A percentile compares a stretch with the other conserved stretches of the same genome.
Conservation (phyloP, 1,140 invertebrate species). For the Xylocopa sonorina region DNA sequence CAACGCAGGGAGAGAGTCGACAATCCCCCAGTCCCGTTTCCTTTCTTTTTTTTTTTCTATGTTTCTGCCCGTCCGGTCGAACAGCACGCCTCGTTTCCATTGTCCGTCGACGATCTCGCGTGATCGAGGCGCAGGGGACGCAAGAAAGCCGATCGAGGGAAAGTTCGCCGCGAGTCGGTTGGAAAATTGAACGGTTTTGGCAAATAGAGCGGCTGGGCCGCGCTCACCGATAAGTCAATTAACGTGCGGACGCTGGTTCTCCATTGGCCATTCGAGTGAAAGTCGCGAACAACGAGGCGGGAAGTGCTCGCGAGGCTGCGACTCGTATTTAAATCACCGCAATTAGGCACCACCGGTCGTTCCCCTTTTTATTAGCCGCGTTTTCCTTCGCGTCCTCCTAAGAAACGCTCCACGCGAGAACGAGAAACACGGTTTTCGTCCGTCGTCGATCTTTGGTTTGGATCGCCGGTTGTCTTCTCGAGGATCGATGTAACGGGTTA, state of each 20-base stretch:
- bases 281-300: constrained; percentile 28
- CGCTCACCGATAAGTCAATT: constrained; percentile 21
- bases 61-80: not conserved
- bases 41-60: not conserved
- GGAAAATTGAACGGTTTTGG: constrained; percentile 34
- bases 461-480: no score
- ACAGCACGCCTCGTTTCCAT: not conserved
- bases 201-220: constrained; percentile 19
- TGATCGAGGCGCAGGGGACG: not conserved
- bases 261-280: constrained; percentile 30
- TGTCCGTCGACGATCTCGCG: not conserved
- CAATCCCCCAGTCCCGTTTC: no score
- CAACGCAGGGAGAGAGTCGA: not conserved
- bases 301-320: not conserved
- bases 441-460: no score
- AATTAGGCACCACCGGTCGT: not conserved
- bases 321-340: constrained; percentile 27
- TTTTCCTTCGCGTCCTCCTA: no score
- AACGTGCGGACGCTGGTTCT: constrained; percentile 7
- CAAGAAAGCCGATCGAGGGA: constrained; percentile 23
- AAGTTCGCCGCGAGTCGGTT: not conserved
- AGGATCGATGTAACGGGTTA: not conserved
- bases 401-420: no score
- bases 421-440: not conserved
- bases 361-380: not conserved